Base-by-base conservation (phyloP, 2,797 vertebrate genomes). In the Pipistrellus pygmaeus region DNA sequence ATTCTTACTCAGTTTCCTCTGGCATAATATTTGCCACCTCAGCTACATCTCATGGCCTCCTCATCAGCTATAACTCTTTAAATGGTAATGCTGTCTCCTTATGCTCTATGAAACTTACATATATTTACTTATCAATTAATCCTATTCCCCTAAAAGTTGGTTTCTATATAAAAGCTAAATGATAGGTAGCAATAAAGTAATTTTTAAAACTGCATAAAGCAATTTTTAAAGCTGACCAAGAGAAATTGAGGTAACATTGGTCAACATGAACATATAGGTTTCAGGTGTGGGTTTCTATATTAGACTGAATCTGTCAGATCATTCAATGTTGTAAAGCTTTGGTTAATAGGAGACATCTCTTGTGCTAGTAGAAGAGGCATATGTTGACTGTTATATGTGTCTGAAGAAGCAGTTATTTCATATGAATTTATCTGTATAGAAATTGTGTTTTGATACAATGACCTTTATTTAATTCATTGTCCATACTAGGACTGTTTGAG, bases 151-250 rank as follows among this genome's bases (percentile, higher is more conserved):
- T 64, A 48, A 84, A 88, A 84, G 35, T 46, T 88, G 18, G 83
- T 53, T 69, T 91, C 77, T 66, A 41, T 11, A 71, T 53, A 90
- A 91, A 86, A 91, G 87, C 6, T 76, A 76, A 91, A 84, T 9
- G 15, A 60, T 18, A 75, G 21, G 81, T 2, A 77, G 71, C 25
- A 85, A 72, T 44, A 77, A 55, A 62, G 20, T 87, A 80, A 71
- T 62, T 83, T 91, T 76, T 68, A 57, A 85, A 91, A 23, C 25
- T 8, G 35, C 85, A 60, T 46, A 57, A 72, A 82, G 51, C 62
- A 64, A 76, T 69, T 75, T 92, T 60, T 55, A 75, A 75, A 88
- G 55, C 60, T 66, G 35, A 82, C 51, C 7, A 64, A 86, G 20
- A 88, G 25, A 38, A 72, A 85, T 6, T 68, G 46, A 41, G 38